Base-by-base conservation (phyloP, 2,888 invertebrate species). In the Ennomos quercinarius region DNA sequence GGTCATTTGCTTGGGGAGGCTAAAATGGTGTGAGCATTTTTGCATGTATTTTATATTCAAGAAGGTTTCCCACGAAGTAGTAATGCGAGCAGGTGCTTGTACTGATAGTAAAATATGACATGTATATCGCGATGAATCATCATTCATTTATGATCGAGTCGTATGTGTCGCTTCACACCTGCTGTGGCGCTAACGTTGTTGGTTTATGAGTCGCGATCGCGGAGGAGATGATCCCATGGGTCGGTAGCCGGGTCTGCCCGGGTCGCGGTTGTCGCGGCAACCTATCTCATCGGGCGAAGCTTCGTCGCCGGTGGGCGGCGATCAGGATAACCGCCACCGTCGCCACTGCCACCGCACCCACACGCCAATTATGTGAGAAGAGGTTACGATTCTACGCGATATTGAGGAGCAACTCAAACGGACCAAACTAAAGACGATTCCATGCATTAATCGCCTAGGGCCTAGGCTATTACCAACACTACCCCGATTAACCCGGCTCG, bases 341-440 rank as follows among this genome's bases (percentile, higher is more conserved):
- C 82, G 79, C 78, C 70, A 76, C 80, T 34, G 78, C 77, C 71
- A 74, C 84, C 84, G 89, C 89, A 81, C 91, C 91, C 89, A 90
- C 90, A 86, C 85, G 87, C 91, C 91, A 90, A 91, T 92, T 91
- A 91, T 89, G 90, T 90, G 88, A 89, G 90, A 89, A 91, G 91
- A 91, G 86, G 87, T 89, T 86, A 85, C 87, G 91, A 90, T 91
- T 80, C 83, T 78, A 69, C 77, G 72, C 78, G 90, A 91, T 89
- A 90, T 76, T 75, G 75, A 78, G 72, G 69, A 83, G 81, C 81
- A 86, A 85, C 79, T 80, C 83, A 86, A 87, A 86, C 86, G 76
- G 80, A 83, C 80, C 80, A 76, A 82, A 81, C 76, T 79, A 78
- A 76, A 74, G 76, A 74, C 72, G 80, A 83, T 86, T 82, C 79